A percentile compares a stretch with the other conserved stretches of the same genome.
These are phyloP conservation scores for Bombus consobrinus DNA, from an alignment of 1,140 invertebrate genomes.

Conservation along the genomic window DNA sequence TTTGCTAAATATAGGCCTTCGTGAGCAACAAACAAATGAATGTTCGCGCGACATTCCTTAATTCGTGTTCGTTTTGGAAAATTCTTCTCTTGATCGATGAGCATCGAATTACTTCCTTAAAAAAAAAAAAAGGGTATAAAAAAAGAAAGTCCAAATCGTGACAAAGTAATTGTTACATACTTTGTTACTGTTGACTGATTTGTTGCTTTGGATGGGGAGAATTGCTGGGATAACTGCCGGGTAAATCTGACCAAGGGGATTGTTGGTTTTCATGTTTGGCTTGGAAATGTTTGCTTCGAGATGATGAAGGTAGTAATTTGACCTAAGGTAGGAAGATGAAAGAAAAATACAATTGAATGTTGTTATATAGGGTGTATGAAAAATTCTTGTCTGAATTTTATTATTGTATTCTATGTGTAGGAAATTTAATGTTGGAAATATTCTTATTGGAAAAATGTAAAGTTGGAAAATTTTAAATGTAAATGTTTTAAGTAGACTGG, in stretches of 20 bases:
- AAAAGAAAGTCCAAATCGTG: background rate
- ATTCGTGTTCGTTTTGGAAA: slow-evolving; percentile 9
- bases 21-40: slow-evolving; percentile 45
- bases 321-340: background rate
- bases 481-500: background rate
- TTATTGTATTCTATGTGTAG: too few species aligned
- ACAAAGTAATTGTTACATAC: background rate
- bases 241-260: background rate
- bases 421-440: background rate
- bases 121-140: background rate
- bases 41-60: background rate
- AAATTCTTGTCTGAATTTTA: too few species aligned
- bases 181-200: background rate
- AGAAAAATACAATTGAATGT: too few species aligned
- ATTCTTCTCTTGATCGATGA: background rate
- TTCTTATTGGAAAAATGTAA: background rate
- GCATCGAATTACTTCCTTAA: background rate
- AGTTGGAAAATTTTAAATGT: background rate
- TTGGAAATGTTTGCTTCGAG: background rate
- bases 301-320: background rate
- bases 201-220: too few species aligned
- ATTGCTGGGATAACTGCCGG: too few species aligned
- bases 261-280: background rate
- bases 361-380: too few species aligned
- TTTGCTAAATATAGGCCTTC: slow-evolving; percentile 61